Conservation (phyloP, 2,113 vertebrate species). For the Megaceryle maxima region DNA sequence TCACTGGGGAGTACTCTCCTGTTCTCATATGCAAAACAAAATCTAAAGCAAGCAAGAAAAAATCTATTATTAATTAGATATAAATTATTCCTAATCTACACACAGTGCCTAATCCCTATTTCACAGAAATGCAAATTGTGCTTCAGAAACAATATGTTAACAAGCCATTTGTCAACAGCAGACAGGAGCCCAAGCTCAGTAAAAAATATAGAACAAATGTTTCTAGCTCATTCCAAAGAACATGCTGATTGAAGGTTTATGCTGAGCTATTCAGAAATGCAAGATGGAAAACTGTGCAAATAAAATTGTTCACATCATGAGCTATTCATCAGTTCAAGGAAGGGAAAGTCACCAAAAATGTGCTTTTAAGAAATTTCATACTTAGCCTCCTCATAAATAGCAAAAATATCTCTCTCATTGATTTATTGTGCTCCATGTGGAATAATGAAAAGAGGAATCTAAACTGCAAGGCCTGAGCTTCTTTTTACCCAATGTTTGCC, state of each 20-base stretch:
- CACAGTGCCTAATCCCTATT: constrained; percentile 66
- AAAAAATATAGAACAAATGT: constrained; percentile 70
- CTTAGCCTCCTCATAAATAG: background rate
- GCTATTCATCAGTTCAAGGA: background rate
- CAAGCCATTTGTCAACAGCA: constrained; percentile 71
- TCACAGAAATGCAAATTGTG: constrained; percentile 74
- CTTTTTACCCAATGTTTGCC: background rate
- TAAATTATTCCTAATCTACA: constrained; percentile 82
- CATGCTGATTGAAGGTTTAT: constrained; percentile 39
- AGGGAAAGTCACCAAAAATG: background rate
- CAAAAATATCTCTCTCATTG: background rate
- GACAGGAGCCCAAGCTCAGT: constrained; percentile 46
- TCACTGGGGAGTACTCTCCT: constrained; percentile 22
- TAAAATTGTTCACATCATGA: background rate
- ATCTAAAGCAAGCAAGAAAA: constrained; percentile 29
- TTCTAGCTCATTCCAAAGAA: constrained; percentile 58
- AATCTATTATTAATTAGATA: constrained; percentile 75
- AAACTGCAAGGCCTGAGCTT: background rate
- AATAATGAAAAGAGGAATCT: background rate
- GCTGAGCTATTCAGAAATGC: background rate
- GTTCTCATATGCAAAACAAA: constrained; percentile 61
- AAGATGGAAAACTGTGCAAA: background rate
- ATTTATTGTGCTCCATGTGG: background rate
- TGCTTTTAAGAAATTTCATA: background rate
- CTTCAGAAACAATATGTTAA: constrained; percentile 76